Base-by-base conservation (phyloP, 1,140 invertebrate genomes). In the Oppia nitens region DNA sequence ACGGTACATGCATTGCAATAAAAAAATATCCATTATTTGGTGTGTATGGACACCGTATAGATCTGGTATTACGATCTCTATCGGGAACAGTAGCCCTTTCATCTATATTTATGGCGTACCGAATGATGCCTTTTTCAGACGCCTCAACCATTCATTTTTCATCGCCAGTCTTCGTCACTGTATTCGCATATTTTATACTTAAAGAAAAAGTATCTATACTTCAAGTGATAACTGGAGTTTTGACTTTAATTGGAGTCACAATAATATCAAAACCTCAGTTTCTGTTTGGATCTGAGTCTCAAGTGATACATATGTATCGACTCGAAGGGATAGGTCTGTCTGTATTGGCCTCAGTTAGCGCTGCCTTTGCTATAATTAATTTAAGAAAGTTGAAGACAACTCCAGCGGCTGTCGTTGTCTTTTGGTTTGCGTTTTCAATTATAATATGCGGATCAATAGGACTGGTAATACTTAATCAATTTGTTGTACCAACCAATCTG, bases 331-430 rank as follows among this genome's bases (percentile, higher is more conserved):
- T 84, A 4, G 76, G 85, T 1, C 83, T 85, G 21, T 85, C 87
- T 29, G 83, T 89, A 64, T 77, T 81, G 25, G 84, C 85, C 0
- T 88, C 86, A 27, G 74, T 90, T 53, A 87, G 89, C 68, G 85
- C 85, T 27, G 87, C 87, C 12, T 87, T 87, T 71, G 85, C 84
- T 9, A 89, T 88, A 68, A 82, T 92, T 47, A 69, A 89, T 50
- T 71, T 92, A 40, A 74, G 87, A 60, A 83, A 86, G 6, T 74
- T 92, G 1, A 90, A 90, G 70, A 83, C 82, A 2, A 75, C 89
- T 51, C 85, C 89, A 72, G 87, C 85, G 69, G 85, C 85, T 60
- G 85, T 62, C 2, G 53, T 60, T 3, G 53, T 62, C 6, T 47
- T 60, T 73, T 90, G 20, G 70, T 86, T 21, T 83, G 88, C 68